A percentile compares a stretch with the other conserved stretches of the same genome.
Evolutionary conservation across 2,113 vertebrate genomes (phyloP).

Genomic region (Stegostoma tigrinum): DNA sequence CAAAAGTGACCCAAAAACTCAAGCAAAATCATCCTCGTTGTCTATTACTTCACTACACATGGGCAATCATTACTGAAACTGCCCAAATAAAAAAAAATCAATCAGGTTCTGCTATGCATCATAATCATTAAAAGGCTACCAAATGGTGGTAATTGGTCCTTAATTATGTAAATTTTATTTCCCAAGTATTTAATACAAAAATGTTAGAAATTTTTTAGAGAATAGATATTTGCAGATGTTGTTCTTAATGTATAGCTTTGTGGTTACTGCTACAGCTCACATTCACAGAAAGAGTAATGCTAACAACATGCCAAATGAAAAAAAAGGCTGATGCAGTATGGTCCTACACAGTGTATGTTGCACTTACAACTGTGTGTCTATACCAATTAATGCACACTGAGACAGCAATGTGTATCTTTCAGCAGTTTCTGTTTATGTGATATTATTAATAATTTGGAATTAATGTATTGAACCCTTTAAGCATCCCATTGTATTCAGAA

Average conservation of each 20-base stretch:
- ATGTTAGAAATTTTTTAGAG: not conserved
- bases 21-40: not conserved
- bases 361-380: too few species aligned
- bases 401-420: not conserved
- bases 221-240: not conserved
- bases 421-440: not conserved
- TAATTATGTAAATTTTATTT: not conserved
- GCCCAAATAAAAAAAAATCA: not conserved
- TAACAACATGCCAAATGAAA: not conserved
- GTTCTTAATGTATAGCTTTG: not conserved
- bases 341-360: not conserved
- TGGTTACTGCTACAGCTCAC: not conserved
- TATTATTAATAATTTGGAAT: not conserved
- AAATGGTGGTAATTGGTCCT: not conserved
- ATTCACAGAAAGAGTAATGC: not conserved
- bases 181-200: not conserved
- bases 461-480: not conserved
- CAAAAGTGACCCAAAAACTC: conserved; percentile 17
- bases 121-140: not conserved
- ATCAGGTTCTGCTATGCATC: not conserved
- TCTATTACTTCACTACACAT: not conserved
- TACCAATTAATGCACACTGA: not conserved
- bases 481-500: not conserved
- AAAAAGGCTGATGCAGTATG: not conserved
- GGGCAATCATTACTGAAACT: not conserved